Base-by-base conservation (phyloP, 2,113 vertebrate species). In the Emydura subglobosa region DNA sequence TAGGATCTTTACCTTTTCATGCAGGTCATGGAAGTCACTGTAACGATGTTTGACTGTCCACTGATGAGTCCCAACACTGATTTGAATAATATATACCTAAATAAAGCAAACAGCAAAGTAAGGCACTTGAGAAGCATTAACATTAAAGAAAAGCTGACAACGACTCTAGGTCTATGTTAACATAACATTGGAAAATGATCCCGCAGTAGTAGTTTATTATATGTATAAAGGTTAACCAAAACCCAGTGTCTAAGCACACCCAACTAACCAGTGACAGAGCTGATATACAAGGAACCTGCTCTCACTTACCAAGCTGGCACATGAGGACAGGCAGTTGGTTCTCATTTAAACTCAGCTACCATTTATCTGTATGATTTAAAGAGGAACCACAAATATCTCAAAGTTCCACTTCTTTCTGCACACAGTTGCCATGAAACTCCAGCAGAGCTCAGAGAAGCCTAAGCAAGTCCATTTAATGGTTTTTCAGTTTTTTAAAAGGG, bases 21-120 rank as follows among this genome's bases (percentile, higher is more conserved):
- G 99, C 29, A 99, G 98, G 65, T 99, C 99, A 42, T 99, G 98
- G 95, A 99, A 99, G 96, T 99, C 99, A 54, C 99, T 99, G 92
- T 99, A 99, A 65, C 99, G 99, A 95, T 99, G 99, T 97, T 99
- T 99, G 86, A 99, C 97, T 10, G 98, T 99, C 99, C 99, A 99
- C 17, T 98, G 98, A 95, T 99, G 99, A 74, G 88, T 98, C 72
- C 99, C 99, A 88, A 99, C 98, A 6, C 96, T 98, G 90, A 99
- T 98, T 85, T 99, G 99, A 85, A 99, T 99, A 96, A 99, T 97
- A 92, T 99, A 99, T 9, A 99, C 99, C 99, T 99, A 97, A 90
- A 98, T 93, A 68, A 82, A 95, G 91, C 21, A 72, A 27, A 95
- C 6, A 86, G 53, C 61, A 78, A 49, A 85, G 57, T 19, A 57